Evolutionary conservation across 2,888 invertebrate species (phyloP).

Genomic region (Chymomyza procnemis): DNA sequence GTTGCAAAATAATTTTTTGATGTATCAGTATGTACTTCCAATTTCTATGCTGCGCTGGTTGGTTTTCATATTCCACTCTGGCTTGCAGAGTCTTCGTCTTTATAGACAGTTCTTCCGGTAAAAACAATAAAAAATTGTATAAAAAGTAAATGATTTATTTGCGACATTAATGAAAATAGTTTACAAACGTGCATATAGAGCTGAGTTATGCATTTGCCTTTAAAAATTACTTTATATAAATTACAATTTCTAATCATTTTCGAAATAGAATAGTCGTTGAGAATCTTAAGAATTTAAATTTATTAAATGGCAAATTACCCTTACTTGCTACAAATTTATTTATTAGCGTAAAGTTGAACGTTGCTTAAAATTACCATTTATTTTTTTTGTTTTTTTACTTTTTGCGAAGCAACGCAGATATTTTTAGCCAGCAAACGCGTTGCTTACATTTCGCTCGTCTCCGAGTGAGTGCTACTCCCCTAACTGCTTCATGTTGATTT

Average conservation of each 20-base stretch:
- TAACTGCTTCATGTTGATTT: slow-evolving; percentile 28
- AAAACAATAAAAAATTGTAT: not conserved
- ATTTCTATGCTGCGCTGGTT: no score
- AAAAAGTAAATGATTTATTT: slow-evolving; percentile 24
- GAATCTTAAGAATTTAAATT: not conserved
- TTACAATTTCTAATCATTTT: not conserved
- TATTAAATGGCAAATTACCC: not conserved
- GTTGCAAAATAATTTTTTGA: no score
- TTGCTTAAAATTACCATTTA: not conserved
- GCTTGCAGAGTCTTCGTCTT: no score
- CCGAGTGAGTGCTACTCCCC: not conserved
- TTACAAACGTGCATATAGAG: not conserved
- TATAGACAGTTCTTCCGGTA: no score
- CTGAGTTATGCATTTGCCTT: not conserved
- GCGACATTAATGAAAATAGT: slow-evolving; percentile 4
- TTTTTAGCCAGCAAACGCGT: slow-evolving; percentile 75
- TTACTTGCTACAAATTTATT: not conserved
- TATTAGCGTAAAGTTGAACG: not conserved
- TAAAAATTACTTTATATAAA: not conserved
- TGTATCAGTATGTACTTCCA: no score
- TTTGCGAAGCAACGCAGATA: slow-evolving; percentile 69
- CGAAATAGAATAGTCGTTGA: not conserved
- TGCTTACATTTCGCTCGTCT: slow-evolving; percentile 43
- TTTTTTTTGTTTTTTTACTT: no score
- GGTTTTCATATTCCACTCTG: no score